Base-by-base conservation (phyloP, 2,797 vertebrate genomes). In the Peromyscus aztecus region DNA sequence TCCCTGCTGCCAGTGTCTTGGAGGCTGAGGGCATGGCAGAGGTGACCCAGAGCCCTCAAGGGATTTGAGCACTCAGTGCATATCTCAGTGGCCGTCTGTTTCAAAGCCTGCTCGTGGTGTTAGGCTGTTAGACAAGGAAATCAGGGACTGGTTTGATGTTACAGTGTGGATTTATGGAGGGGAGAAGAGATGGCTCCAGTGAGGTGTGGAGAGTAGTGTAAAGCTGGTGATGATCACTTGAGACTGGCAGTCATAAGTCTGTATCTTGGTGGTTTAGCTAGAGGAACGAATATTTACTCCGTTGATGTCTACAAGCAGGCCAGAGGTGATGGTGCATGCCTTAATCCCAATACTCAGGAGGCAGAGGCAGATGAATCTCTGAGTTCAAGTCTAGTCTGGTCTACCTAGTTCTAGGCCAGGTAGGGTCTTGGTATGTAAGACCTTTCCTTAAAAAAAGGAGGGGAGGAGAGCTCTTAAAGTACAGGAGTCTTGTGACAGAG, bases 61-160 rank as follows among this genome's bases (percentile, higher is more conserved):
- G 94, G 92, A 88, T 78, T 93, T 94, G 85, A 78, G 37, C 1
- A 7, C 84, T 94, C 46, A 16, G 86, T 16, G 40, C 81, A 0
- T 97, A 96, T 97, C 97, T 97, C 94, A 27, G 2, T n/a, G 91
- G 57, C 87, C 94, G 92, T 96, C 96, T 98, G 90, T 97, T 95
- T 97, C 97, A 97, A 95, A 97, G 96, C 73, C 49, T 46, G 19
- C 77, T 96, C 8, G 7, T 73, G 91, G 94, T 86, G 94, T 95
- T 94, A 95, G 91, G 73, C 88, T 95, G 77, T 86, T 95, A 95
- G 96, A 97, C 86, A 82, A 85, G 82, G 75, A 82, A 96, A 75
- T 94, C 55, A 78, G 82, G 92, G 71, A 16, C 78, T 37, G 43
- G 46, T 65, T 19, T 93, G 86, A 77, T 82, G 95, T 86, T 46